Conservation (phyloP, 1,140 invertebrate species). For the Andrena cerasifolii region DNA sequence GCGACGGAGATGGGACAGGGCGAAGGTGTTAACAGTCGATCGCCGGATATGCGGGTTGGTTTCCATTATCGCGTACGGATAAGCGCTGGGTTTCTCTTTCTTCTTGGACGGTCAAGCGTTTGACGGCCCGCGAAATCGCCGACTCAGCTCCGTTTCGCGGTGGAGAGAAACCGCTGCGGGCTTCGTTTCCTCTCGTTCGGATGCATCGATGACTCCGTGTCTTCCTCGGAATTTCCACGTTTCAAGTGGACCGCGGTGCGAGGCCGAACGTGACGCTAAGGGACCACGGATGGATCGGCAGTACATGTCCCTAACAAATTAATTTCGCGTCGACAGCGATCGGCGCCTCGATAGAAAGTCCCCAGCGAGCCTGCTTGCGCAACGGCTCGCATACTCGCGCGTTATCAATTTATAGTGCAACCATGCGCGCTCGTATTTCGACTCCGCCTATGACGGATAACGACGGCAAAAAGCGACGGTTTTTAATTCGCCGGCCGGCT, state of each 20-base stretch:
- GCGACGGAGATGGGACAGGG: neutral
- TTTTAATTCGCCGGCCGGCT: neutral
- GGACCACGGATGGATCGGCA: no score
- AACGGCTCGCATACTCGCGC: neutral
- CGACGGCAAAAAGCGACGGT: neutral
- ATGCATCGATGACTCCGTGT: no score
- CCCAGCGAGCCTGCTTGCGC: neutral
- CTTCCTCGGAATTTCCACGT: no score
- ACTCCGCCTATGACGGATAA: neutral
- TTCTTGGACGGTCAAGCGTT: no score
- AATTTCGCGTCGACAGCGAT: no score
- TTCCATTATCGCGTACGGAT: conserved; percentile 26
- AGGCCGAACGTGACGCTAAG: no score
- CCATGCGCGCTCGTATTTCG: neutral
- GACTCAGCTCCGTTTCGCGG: no score
- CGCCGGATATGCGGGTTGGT: conserved; percentile 42
- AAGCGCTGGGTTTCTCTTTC: no score
- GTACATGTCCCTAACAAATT: no score
- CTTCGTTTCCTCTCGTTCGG: neutral
- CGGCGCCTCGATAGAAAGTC: neutral
- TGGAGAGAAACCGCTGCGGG: no score
- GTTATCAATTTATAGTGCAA: neutral
- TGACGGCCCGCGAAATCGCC: neutral
- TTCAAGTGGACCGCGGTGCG: no score
- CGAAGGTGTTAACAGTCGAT: conserved; percentile 54